Percentiles rank a stretch among this genome's conserved stretches.
phyloP scores from a whole-genome alignment of 2,797 vertebrate genomes.

The Clarias fuscus region DNA sequence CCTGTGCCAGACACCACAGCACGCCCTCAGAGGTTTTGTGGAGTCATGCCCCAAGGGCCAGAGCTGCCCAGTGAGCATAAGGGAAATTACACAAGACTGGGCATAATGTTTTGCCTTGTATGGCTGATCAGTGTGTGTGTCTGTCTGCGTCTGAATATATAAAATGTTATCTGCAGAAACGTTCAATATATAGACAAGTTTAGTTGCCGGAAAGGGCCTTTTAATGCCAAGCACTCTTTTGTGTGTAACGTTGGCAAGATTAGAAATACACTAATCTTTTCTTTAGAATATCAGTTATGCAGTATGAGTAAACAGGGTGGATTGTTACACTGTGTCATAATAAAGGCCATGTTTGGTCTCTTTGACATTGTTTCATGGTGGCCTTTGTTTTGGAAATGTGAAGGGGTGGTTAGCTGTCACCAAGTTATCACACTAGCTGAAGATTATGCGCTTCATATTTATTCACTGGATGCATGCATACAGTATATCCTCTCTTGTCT shows the following conservation, averaged over 20 bases:
- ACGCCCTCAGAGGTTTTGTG: no score
- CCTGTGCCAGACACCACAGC: no score
- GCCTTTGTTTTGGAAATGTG: background rate
- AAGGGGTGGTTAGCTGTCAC: background rate
- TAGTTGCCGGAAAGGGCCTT: background rate
- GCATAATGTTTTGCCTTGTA: no score
- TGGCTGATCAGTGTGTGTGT: no score
- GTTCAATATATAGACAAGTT: background rate
- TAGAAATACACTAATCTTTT: background rate
- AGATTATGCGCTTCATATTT: background rate
- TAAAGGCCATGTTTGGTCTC: background rate
- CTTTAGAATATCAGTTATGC: background rate
- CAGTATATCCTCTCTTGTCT: background rate
- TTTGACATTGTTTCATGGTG: background rate
- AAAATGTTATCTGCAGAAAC: background rate
- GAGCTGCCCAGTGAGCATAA: no score
- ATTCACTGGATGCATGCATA: background rate
- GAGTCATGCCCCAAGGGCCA: no score
- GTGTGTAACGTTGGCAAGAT: background rate
- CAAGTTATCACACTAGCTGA: background rate
- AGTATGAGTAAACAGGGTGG: background rate
- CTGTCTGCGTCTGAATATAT: background rate
- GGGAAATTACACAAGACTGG: no score
- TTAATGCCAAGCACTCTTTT: background rate
- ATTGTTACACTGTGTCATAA: background rate